Evolutionary conservation across 2,888 invertebrate species (phyloP), one percentile per base, ranked within the genome.

Genomic region (Dasypogon diadema): DNA sequence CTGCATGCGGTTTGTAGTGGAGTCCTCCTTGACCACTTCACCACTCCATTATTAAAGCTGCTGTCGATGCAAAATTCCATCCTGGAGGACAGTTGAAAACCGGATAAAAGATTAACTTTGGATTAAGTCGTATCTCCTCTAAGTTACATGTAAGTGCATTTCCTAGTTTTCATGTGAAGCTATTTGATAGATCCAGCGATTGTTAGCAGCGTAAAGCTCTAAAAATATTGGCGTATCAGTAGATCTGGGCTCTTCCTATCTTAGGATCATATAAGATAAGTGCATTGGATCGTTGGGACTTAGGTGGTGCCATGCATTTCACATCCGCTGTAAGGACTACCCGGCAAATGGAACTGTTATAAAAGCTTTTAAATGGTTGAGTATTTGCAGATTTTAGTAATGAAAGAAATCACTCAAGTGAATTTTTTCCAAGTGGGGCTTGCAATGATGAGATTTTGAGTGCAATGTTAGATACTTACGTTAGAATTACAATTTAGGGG

Each of bases 71-170:
- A 8, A 30, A 30, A 8, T 3, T 12, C 42, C 42, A 42, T 42
- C 24, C 46, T 48, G n/a, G 21, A 34, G 54, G 70, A 70, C 18
- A 70, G 34, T 8, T 10, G 54, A 54, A 70, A 54, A 65, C 70
- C 30, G 54, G 70, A 70, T 54, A 70, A 70, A 30, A 70, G 54
- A 70, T 70, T 70, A 70, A 70, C 51, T 70, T 70, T 70, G 70
- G 70, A 70, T 70, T 70, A 70, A 70, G 30, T 54, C 70, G 18
- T 54, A 70, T 54, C 70, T 30, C 51, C 34, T 70, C 12, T 12
- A 10, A 70, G 70, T 70, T 18, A 70, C 34, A 70, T 70, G 70
- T 70, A 70, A 70, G 70, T 70, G 70, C 70, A 70, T 54, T 70
- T 70, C 16, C 70, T 70, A 70, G 70, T 70, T 68, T 34, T 46